Percentiles rank a stretch among this genome's conserved stretches.
Conservation (phyloP, 2,888 invertebrate genomes). For the Pterostichus madidus region DNA sequence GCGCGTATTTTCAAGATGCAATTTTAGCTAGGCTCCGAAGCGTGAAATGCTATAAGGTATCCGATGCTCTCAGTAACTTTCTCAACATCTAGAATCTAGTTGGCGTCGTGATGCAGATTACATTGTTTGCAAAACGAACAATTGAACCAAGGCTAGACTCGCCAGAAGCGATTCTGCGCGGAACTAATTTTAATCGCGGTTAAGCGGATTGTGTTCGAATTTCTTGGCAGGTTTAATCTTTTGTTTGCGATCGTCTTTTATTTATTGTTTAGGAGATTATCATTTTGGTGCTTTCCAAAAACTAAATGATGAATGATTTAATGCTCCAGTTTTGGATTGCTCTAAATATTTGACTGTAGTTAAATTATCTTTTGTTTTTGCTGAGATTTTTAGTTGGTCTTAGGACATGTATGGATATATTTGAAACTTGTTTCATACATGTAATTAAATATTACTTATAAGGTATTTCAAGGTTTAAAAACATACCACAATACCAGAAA, state of each 20-base stretch:
- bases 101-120: constrained; percentile 51
- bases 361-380: constrained; percentile 6
- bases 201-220: constrained; percentile 39
- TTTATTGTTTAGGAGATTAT: constrained; percentile 33
- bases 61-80: constrained; percentile 42
- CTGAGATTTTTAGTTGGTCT: no score
- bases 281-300: constrained; percentile 29
- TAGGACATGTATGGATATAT: not conserved
- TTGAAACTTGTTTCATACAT: constrained; percentile 13
- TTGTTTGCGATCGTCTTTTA: constrained; percentile 43
- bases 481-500: constrained; percentile 18
- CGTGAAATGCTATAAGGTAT: constrained; percentile 39
- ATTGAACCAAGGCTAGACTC: constrained; percentile 52
- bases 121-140: constrained; percentile 61
- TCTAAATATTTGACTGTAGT: constrained; percentile 24
- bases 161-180: constrained; percentile 42
- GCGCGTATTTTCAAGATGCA: constrained; percentile 51
- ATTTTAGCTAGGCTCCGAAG: constrained; percentile 21
- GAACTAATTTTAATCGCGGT: constrained; percentile 50
- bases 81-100: constrained; percentile 29
- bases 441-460: constrained; percentile 42
- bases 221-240: constrained; percentile 31
- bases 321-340: constrained; percentile 16
- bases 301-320: constrained; percentile 12
- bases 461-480: constrained; percentile 37